Conservation (phyloP, 2,888 invertebrate species). For the Machimus rusticus region DNA sequence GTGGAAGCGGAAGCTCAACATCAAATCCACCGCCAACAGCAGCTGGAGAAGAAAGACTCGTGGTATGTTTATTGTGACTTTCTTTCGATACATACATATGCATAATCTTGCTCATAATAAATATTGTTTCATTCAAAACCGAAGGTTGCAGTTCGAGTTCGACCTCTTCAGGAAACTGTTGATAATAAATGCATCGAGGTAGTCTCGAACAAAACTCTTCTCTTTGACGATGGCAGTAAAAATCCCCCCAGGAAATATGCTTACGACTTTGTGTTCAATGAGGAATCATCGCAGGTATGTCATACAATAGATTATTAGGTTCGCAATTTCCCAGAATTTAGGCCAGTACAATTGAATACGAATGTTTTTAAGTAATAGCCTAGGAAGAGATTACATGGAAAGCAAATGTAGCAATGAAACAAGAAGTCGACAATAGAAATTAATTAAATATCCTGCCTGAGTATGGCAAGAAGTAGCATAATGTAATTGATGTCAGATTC, state of each 20-base stretch:
- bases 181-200: conserved; percentile 63
- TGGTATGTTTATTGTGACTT: conserved; percentile 54
- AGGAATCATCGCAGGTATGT: conserved; percentile 81
- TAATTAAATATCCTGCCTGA: background rate
- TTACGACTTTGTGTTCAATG: conserved; percentile 90
- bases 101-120: background rate
- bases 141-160: conserved; percentile 87
- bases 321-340: background rate
- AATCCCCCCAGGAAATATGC: conserved; percentile 82
- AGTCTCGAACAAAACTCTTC: conserved; percentile 59
- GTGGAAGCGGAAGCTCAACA: conserved; percentile 53
- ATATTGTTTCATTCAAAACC: background rate
- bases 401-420: background rate
- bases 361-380: background rate
- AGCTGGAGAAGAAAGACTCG: conserved; percentile 59
- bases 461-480: background rate
- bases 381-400: background rate
- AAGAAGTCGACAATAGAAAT: background rate
- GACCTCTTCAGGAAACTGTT: conserved; percentile 82
- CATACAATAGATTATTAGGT: background rate
- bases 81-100: background rate
- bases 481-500: background rate
- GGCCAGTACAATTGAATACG: background rate
- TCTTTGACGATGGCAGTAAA: conserved; percentile 65
- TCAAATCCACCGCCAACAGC: conserved; percentile 54